phyloP scores from a whole-genome alignment of 2,113 vertebrate species.

The Dasyprocta punctata region DNA sequence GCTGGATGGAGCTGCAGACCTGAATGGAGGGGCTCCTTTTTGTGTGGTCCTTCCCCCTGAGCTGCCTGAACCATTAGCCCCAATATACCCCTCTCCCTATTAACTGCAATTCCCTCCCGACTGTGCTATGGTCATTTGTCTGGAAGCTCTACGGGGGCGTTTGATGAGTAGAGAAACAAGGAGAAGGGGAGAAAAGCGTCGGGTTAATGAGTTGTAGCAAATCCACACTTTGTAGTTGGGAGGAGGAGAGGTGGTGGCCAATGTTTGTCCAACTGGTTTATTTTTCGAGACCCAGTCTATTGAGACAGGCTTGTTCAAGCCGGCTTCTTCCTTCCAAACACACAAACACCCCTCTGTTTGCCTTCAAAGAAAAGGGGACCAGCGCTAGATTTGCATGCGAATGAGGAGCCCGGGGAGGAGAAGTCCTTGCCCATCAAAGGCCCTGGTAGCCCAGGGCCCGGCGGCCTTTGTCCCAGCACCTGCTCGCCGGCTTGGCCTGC shows the following conservation, averaged over 20 bases:
- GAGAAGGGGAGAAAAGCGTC: slow-evolving; percentile 76
- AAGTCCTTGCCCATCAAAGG: slow-evolving; percentile 76
- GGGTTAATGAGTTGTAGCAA: slow-evolving; percentile 87
- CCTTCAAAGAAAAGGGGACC: slow-evolving; percentile 76
- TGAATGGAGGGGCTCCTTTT: slow-evolving; percentile 86
- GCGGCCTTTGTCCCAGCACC: slow-evolving; percentile 79
- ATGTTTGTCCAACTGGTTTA: slow-evolving; percentile 78
- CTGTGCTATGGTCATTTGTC: slow-evolving; percentile 79
- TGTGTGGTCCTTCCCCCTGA: slow-evolving; percentile 88
- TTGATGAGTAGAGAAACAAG: slow-evolving; percentile 79
- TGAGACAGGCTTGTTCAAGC: slow-evolving; percentile 74
- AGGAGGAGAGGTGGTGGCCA: slow-evolving; percentile 81
- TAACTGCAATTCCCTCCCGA: slow-evolving; percentile 80
- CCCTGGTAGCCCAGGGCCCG: background rate
- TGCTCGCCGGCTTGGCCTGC: slow-evolving; percentile 59
- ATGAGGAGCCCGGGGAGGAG: slow-evolving; percentile 71
- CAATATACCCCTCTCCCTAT: slow-evolving; percentile 76
- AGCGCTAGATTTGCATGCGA: slow-evolving; percentile 83
- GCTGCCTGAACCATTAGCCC: slow-evolving; percentile 86
- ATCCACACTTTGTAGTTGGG: slow-evolving; percentile 83
- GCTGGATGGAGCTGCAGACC: slow-evolving; percentile 85
- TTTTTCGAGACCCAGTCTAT: slow-evolving; percentile 77
- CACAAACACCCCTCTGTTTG: slow-evolving; percentile 72
- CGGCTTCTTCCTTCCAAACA: slow-evolving; percentile 58
- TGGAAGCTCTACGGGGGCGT: slow-evolving; percentile 78